Evolutionary conservation across 1,140 invertebrate genomes (phyloP).

Genomic region (Agrilus planipennis): DNA sequence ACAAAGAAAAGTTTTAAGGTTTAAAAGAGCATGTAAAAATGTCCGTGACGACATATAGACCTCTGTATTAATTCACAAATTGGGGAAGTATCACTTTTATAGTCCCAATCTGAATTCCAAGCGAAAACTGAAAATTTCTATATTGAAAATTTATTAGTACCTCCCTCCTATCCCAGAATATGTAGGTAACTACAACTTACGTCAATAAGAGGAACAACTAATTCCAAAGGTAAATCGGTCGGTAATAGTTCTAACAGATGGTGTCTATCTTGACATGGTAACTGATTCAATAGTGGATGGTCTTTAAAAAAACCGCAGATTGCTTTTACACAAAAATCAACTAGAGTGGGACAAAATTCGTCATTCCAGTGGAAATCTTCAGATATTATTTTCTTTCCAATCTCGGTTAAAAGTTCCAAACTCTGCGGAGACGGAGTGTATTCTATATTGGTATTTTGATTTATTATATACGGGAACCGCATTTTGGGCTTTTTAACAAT

Average conservation of each 20-base stretch:
- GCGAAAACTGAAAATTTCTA: too few species aligned
- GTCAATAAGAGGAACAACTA: constrained; percentile 17
- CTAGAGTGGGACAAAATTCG: constrained; percentile 2
- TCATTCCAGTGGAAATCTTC: constrained; percentile 4
- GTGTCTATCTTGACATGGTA: constrained; percentile 10
- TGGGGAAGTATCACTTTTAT: too few species aligned
- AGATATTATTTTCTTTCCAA: not conserved
- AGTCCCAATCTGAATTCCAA: too few species aligned
- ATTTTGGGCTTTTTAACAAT: too few species aligned
- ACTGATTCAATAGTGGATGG: constrained; percentile 12
- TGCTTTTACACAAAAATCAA: constrained; percentile 5
- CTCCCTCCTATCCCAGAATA: too few species aligned
- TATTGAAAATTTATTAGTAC: too few species aligned
- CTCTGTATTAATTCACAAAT: too few species aligned
- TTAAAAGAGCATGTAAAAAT: too few species aligned
- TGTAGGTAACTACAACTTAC: too few species aligned
- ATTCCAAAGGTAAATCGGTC: constrained; percentile 12
- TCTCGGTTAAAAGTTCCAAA: not conserved
- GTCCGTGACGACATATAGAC: too few species aligned
- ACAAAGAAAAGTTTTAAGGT: too few species aligned
- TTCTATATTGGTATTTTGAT: not conserved
- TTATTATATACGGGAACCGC: constrained; percentile 2
- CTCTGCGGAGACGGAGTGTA: not conserved
- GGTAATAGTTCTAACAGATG: constrained; percentile 14
- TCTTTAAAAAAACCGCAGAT: constrained; percentile 9